Base-by-base conservation (phyloP, 1,140 invertebrate genomes). In the Mercenaria mercenaria region DNA sequence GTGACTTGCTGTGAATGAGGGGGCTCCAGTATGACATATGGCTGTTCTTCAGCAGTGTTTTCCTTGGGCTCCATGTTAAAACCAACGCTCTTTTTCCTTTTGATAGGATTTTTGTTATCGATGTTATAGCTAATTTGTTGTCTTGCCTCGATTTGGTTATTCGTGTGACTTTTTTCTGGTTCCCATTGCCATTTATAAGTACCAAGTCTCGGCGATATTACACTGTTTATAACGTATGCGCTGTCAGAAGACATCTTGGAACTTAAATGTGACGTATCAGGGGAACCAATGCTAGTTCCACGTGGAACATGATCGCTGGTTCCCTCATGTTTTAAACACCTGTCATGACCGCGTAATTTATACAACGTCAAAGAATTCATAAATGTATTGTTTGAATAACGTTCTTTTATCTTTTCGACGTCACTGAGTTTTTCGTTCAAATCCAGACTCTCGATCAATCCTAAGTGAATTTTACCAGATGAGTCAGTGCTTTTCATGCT, bases 371-470 rank as follows among this genome's bases (percentile, higher is more conserved):
- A 56, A 13, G 88, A 89, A 43, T 83, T 43, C 47, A 89, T 72
- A 29, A 89, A 89, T 47, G 82, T 23, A 37, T 89, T 69, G 23
- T 81, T 89, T 52, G 88, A 89, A 77, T 89, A 89, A 20, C 88
- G 47, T 83, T 89, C 88, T 47, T 89, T 89, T n/a, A 89, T 84
- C 39, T 89, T 89, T 37, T 89, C 81, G 3, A 89, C 64, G 26
- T 89, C 88, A 61, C 82, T 61, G 15, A 89, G 52, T 56, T 84
- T 83, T 72, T 89, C 88, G 34, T 84, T 89, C 20, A 89, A 59
- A 89, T 89, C 88, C 0, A 89, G 72, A 64, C 88, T 89, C n/a
- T 89, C 88, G 10, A 89, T 89, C 10, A 89, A 37, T 47, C 88
- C 80, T 20, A 89, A 43, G 26, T 83, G 88, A n/a, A 84, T 50